A percentile compares a stretch with the other conserved stretches of the same genome.
These are phyloP conservation scores for Aphis gossypii DNA, from an alignment of 1,140 invertebrate species.

Conservation along the genomic window DNA sequence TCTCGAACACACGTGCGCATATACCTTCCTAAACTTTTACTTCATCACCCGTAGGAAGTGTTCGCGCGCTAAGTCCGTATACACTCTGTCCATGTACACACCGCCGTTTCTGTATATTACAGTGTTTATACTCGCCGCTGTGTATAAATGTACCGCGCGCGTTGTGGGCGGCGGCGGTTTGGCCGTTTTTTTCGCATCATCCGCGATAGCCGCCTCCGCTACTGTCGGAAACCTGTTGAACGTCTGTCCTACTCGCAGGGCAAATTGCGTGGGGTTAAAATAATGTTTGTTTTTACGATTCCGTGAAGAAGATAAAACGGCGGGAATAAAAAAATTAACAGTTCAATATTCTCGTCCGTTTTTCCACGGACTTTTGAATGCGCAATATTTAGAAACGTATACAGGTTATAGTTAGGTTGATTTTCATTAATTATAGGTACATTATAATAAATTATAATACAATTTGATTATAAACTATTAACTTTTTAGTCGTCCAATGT, in stretches of 20 bases:
- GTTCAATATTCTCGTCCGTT: background rate
- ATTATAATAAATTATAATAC: background rate
- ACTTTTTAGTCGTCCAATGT: background rate
- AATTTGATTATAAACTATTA: background rate
- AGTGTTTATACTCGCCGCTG: background rate
- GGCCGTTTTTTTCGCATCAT: background rate
- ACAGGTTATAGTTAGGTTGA: background rate
- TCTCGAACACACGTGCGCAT: background rate
- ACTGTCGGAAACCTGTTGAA: constrained; percentile 32
- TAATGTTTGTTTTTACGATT: constrained; percentile 10
- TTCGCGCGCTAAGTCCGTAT: background rate
- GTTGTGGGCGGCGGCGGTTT: background rate
- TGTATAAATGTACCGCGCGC: background rate
- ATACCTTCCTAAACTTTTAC: constrained; percentile 23
- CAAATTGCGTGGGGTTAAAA: background rate
- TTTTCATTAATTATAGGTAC: background rate
- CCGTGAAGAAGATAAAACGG: background rate
- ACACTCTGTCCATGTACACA: background rate
- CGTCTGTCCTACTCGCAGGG: background rate
- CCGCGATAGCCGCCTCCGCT: background rate
- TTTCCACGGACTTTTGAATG: background rate
- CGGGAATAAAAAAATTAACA: background rate
- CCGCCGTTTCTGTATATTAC: background rate
- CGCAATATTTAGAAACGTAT: background rate
- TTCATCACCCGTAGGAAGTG: background rate